Evolutionary conservation across 53 echinoderm and acorn worm genomes (phyloP).

Genomic region (Henricia sp.): DNA sequence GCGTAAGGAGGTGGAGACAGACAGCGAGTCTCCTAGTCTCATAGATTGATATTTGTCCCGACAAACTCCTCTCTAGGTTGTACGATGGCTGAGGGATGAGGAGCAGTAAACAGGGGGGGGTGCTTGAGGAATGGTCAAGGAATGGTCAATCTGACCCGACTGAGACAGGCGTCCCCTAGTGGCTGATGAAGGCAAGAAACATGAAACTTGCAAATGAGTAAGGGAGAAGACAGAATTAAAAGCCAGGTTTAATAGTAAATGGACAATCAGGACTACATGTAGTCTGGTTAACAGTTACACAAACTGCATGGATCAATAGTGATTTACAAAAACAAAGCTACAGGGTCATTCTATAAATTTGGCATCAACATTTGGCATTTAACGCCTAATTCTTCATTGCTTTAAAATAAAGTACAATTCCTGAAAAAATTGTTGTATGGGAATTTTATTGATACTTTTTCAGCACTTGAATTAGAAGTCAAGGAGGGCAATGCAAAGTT

Average conservation of each 20-base stretch:
- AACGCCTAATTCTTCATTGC: too few species aligned
- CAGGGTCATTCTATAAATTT: too few species aligned
- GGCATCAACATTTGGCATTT: too few species aligned
- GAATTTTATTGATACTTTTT: too few species aligned
- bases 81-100: background rate
- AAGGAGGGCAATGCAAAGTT: too few species aligned
- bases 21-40: conserved; percentile 42
- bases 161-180: background rate
- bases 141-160: conserved; percentile 50
- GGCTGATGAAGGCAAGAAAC: conserved; percentile 2
- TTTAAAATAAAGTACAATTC: too few species aligned
- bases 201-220: conserved; percentile 32
- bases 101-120: background rate
- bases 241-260: background rate
- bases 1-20: conserved; percentile 36
- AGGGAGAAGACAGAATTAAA: background rate
- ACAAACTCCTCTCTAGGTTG: background rate
- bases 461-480: too few species aligned
- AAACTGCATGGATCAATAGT: too few species aligned
- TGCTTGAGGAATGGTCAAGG: conserved; percentile 16
- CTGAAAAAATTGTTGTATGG: too few species aligned
- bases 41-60: conserved; percentile 33
- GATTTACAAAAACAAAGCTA: too few species aligned
- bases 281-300: too few species aligned
- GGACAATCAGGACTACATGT: too few species aligned